Evolutionary conservation across 2,797 vertebrate species (phyloP).

Genomic region (Cirrhinus molitorella): DNA sequence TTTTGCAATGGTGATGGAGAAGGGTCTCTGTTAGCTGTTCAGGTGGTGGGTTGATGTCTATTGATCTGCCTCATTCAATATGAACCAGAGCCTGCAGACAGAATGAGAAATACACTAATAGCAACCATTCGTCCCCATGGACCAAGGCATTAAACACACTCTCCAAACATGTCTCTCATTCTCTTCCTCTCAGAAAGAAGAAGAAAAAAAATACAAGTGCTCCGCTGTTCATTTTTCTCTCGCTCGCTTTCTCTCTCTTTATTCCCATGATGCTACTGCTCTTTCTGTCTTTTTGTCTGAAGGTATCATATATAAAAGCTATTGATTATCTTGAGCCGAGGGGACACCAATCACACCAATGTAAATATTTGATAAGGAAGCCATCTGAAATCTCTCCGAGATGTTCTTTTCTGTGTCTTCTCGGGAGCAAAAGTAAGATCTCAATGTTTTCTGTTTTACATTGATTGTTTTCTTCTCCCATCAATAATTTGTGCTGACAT

Average conservation of each 20-base stretch:
- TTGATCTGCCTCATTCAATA: conserved; percentile 63
- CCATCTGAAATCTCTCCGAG: conserved; percentile 41
- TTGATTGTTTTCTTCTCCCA: background rate
- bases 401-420: conserved; percentile 43
- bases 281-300: conserved; percentile 43
- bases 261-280: conserved; percentile 25
- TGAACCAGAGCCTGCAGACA: conserved; percentile 45
- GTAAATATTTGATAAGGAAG: conserved; percentile 63
- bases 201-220: conserved; percentile 12
- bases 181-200: background rate
- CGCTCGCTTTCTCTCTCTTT: conserved; percentile 23
- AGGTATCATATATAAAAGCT: conserved; percentile 54
- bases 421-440: background rate
- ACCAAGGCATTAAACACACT: conserved; percentile 51
- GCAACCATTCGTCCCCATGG: conserved; percentile 47
- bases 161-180: conserved; percentile 48
- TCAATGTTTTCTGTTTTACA: background rate
- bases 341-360: conserved; percentile 48
- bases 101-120: conserved; percentile 59
- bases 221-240: conserved; percentile 37
- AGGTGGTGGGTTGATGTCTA: conserved; percentile 61
- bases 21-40: conserved; percentile 47
- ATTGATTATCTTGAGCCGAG: conserved; percentile 59
- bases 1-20: conserved; percentile 1
- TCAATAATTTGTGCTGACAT: conserved; percentile 22